phyloP scores from a whole-genome alignment of 1,140 invertebrate genomes.

The Cotesia typhae region DNA sequence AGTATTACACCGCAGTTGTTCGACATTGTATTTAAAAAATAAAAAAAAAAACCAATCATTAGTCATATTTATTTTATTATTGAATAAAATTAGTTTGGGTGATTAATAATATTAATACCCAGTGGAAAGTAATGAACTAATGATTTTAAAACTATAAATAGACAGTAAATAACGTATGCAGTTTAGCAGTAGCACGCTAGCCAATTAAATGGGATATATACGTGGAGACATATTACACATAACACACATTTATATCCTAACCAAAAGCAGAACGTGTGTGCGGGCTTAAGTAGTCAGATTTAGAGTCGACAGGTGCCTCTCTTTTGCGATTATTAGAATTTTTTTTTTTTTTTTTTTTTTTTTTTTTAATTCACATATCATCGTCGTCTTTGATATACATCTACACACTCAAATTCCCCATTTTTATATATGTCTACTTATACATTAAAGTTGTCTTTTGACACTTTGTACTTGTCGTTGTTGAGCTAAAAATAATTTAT shows the following conservation, averaged over 20 bases:
- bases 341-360: too few species aligned
- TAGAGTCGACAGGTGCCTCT: slow-evolving; percentile 60
- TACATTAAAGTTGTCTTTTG: too few species aligned
- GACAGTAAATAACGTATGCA: slow-evolving; percentile 31
- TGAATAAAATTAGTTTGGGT: neutral
- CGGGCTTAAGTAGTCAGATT: slow-evolving; percentile 62
- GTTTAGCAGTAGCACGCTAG: slow-evolving; percentile 44
- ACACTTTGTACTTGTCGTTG: too few species aligned
- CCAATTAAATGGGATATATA: slow-evolving; percentile 60
- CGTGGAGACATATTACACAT: slow-evolving; percentile 41
- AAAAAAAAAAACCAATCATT: neutral
- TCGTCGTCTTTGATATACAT: neutral
- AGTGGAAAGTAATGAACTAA: slow-evolving; percentile 54
- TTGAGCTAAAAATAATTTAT: too few species aligned
- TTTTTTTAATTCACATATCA: neutral
- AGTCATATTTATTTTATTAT: neutral
- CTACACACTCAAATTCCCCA: too few species aligned
- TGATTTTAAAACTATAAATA: slow-evolving; percentile 54
- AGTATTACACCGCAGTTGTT: too few species aligned
- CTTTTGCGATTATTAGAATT: slow-evolving; percentile 22
- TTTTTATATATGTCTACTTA: too few species aligned
- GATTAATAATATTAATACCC: slow-evolving; percentile 40
- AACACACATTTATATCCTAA: slow-evolving; percentile 13
- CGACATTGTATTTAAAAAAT: too few species aligned
- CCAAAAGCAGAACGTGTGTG: slow-evolving; percentile 42